Percentiles rank a stretch among this genome's conserved stretches.
Evolutionary conservation across 2,888 invertebrate species (phyloP).

Genomic region (Apocheima hispidaria): DNA sequence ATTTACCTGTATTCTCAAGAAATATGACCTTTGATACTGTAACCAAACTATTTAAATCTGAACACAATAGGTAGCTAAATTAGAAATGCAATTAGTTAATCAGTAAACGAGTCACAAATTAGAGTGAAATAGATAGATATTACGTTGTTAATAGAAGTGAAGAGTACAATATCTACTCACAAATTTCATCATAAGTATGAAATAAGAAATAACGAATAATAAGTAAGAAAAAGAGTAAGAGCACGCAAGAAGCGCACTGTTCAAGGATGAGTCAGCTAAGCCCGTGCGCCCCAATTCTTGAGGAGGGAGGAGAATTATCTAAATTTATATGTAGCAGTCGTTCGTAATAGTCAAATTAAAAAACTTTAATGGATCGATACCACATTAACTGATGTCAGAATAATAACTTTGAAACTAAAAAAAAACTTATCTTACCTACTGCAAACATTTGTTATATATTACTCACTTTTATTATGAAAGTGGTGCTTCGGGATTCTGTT

Average conservation of each 20-base stretch:
- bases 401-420: neutral
- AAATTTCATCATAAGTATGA: neutral
- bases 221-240: neutral
- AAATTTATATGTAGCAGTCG: neutral
- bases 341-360: neutral
- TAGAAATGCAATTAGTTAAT: neutral
- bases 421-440: conserved; percentile 1
- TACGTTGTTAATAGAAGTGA: neutral
- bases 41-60: neutral
- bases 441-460: conserved; percentile 8
- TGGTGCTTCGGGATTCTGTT: conserved; percentile 27
- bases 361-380: neutral
- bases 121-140: neutral
- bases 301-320: neutral
- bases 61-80: neutral
- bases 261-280: neutral
- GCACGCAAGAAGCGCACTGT: neutral
- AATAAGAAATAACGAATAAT: too few species aligned
- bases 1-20: neutral
- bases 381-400: neutral
- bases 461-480: conserved; percentile 42
- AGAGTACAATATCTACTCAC: neutral
- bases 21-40: conserved; percentile 3
- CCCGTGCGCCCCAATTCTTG: too few species aligned
- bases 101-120: neutral